These are phyloP conservation scores for Atrichornis clamosus DNA, from an alignment of 2,113 vertebrate genomes.

Conservation along the genomic window DNA sequence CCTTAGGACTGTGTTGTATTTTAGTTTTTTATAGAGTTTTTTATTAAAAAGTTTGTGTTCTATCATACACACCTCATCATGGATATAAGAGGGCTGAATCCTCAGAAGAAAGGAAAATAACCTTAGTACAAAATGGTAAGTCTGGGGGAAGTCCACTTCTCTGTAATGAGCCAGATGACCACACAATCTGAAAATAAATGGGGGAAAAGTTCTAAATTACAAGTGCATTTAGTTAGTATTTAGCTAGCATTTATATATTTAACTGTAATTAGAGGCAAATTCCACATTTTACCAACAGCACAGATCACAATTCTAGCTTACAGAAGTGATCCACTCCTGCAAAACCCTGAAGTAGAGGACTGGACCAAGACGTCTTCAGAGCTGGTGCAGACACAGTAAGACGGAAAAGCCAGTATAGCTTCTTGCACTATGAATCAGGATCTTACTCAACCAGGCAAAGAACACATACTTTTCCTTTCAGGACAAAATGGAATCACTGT, in stretches of 20 bases:
- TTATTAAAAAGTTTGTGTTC: conserved; percentile 74
- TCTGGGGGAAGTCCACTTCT: conserved; percentile 71
- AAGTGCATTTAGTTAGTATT: not conserved
- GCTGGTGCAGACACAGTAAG: not conserved
- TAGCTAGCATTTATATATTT: not conserved
- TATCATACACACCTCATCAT: conserved; percentile 76
- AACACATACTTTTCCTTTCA: not conserved
- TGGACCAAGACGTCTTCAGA: not conserved
- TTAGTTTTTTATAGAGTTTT: conserved; percentile 42
- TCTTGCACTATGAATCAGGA: not conserved
- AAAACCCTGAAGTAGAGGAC: not conserved
- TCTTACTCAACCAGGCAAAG: not conserved
- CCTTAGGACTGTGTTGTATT: not conserved
- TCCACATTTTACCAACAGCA: not conserved
- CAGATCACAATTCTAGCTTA: not conserved
- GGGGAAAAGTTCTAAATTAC: not conserved
- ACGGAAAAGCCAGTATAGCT: not conserved
- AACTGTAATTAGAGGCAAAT: not conserved
- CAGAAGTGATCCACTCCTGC: not conserved
- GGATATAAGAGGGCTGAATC: conserved; percentile 67
- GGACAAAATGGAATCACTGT: not conserved
- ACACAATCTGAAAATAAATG: conserved; percentile 63
- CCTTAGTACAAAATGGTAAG: conserved; percentile 74
- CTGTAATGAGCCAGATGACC: conserved; percentile 69
- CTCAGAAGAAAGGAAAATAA: conserved; percentile 77